Conservation (phyloP, 2,888 invertebrate genomes). For the Chaitophorus viminalis region DNA sequence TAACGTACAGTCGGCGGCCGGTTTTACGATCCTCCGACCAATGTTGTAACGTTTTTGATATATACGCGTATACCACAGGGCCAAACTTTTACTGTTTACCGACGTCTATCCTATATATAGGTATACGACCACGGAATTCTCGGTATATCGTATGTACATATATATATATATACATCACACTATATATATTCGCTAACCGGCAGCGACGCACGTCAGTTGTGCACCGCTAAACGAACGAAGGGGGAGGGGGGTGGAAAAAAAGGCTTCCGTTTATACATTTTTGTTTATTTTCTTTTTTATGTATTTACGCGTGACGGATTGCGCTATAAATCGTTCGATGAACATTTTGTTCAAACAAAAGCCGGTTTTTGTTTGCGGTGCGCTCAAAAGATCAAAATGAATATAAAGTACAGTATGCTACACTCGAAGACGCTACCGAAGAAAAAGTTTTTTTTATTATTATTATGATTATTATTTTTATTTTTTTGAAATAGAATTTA, state of each 20-base stretch:
- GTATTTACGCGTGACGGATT: conserved; percentile 4
- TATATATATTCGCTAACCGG: not conserved
- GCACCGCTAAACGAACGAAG: not conserved
- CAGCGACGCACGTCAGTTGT: not conserved
- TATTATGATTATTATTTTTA: not conserved
- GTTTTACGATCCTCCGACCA: not conserved
- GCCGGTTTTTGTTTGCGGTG: conserved; percentile 38
- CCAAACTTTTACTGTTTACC: not conserved
- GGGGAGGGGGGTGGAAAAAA: conserved; percentile 14
- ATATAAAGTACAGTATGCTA: not conserved
- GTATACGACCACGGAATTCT: too few species aligned
- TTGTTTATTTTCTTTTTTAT: not conserved
- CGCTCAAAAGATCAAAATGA: conserved; percentile 38
- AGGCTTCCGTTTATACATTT: not conserved
- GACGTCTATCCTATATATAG: not conserved
- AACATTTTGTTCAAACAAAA: conserved; percentile 42
- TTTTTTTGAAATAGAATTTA: too few species aligned
- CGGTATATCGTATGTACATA: not conserved
- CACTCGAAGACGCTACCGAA: not conserved
- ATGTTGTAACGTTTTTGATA: not conserved
- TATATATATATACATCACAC: not conserved
- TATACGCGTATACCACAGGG: not conserved
- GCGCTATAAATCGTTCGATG: conserved; percentile 32
- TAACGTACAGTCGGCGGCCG: not conserved
- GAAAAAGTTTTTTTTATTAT: conserved; percentile 10